Evolutionary conservation across 2,113 vertebrate genomes (phyloP).

Genomic region (Mobula birostris): DNA sequence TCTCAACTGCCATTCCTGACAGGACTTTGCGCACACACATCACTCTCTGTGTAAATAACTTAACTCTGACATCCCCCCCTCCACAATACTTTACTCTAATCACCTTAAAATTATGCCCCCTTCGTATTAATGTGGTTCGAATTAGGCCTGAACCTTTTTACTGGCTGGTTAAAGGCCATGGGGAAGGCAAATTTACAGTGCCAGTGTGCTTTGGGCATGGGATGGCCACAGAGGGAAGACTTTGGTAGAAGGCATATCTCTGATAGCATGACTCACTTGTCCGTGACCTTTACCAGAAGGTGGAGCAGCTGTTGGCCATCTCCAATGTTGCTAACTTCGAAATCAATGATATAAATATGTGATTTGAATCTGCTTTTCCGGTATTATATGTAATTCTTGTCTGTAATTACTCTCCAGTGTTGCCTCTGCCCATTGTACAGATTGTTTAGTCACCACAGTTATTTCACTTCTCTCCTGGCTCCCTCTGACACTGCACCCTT

Average conservation of each 20-base stretch:
- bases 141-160: neutral
- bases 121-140: neutral
- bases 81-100: too few relatives aligned
- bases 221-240: neutral
- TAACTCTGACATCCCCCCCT: too few relatives aligned
- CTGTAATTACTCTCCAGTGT: neutral
- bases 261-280: constrained; percentile 7
- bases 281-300: neutral
- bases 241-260: constrained; percentile 6
- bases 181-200: neutral
- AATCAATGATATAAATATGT: neutral
- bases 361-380: neutral
- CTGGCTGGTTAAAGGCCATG: neutral
- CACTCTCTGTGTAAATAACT: too few relatives aligned
- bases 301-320: neutral
- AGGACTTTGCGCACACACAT: too few relatives aligned
- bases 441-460: neutral
- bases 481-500: neutral
- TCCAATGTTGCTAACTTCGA: neutral
- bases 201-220: neutral
- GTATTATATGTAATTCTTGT: neutral
- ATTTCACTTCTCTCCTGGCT: neutral
- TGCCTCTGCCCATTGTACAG: too few relatives aligned
- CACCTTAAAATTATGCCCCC: too few relatives aligned
- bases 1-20: too few relatives aligned